Percentiles rank a stretch among this genome's conserved stretches.
These are phyloP conservation scores for Syngnathus typhle DNA, from an alignment of 2,113 vertebrate genomes.

Conservation along the genomic window DNA sequence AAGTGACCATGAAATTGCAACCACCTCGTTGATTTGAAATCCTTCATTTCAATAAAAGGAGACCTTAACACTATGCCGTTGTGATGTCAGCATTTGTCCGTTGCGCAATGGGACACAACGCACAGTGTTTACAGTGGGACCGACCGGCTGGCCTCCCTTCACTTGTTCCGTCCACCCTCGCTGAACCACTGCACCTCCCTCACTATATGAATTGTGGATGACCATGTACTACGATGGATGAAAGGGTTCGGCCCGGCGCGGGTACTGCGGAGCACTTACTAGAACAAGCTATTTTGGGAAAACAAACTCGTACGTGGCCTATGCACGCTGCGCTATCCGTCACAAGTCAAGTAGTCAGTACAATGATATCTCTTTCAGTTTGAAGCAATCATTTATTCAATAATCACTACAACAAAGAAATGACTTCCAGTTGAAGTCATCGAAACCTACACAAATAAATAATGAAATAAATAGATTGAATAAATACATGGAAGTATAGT, in stretches of 20 bases:
- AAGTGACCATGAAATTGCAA: too few relatives aligned
- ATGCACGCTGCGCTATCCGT: background rate
- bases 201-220: background rate
- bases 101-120: too few relatives aligned
- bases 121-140: background rate
- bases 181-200: too few relatives aligned
- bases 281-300: too few relatives aligned
- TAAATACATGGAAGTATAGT: conserved; percentile 8
- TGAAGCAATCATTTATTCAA: conserved; percentile 10
- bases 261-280: background rate
- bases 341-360: background rate
- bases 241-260: background rate
- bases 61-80: too few relatives aligned
- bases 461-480: background rate
- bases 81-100: too few relatives aligned
- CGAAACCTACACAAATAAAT: background rate
- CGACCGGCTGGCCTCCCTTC: background rate
- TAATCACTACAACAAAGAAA: background rate
- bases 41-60: too few relatives aligned
- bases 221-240: too few relatives aligned
- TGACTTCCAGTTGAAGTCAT: background rate
- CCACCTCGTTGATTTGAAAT: too few relatives aligned
- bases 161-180: background rate
- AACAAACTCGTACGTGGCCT: too few relatives aligned
- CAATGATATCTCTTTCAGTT: background rate